Evolutionary conservation across 2,888 invertebrate species (phyloP).

Genomic region (Lysandra coridon): DNA sequence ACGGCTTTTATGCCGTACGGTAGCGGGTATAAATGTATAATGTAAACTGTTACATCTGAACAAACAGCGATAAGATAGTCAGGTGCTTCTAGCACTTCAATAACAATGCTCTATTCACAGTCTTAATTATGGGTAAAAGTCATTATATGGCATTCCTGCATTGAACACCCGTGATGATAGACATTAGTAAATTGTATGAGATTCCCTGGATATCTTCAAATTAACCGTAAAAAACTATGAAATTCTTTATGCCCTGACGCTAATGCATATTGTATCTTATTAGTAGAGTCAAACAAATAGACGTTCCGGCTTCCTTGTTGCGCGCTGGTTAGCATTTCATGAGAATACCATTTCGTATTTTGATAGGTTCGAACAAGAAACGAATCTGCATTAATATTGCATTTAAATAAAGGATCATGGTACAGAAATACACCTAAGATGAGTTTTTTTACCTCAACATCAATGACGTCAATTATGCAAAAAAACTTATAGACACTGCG

Average conservation of each 20-base stretch:
- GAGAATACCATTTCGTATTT: too few relatives aligned
- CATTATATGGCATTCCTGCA: background rate
- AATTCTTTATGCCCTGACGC: background rate
- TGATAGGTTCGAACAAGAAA: too few relatives aligned
- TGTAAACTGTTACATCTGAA: slow-evolving; percentile 27
- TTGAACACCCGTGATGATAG: too few relatives aligned
- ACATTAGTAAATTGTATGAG: background rate
- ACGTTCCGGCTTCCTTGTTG: too few relatives aligned
- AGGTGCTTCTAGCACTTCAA: background rate
- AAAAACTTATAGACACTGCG: background rate
- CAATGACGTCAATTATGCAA: background rate
- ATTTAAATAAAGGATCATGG: background rate
- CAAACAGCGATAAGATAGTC: slow-evolving; percentile 29
- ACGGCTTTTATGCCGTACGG: slow-evolving; percentile 26
- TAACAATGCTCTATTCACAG: background rate
- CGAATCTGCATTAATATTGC: background rate
- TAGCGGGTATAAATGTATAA: background rate
- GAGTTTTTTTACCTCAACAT: background rate
- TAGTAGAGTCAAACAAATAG: too few relatives aligned
- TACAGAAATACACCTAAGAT: too few relatives aligned
- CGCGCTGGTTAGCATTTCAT: too few relatives aligned
- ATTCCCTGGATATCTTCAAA: background rate
- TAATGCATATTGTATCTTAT: too few relatives aligned
- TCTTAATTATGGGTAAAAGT: background rate
- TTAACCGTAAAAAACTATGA: background rate